Conservation (phyloP, 2,888 invertebrate species). For the Trachelus tabidus region DNA sequence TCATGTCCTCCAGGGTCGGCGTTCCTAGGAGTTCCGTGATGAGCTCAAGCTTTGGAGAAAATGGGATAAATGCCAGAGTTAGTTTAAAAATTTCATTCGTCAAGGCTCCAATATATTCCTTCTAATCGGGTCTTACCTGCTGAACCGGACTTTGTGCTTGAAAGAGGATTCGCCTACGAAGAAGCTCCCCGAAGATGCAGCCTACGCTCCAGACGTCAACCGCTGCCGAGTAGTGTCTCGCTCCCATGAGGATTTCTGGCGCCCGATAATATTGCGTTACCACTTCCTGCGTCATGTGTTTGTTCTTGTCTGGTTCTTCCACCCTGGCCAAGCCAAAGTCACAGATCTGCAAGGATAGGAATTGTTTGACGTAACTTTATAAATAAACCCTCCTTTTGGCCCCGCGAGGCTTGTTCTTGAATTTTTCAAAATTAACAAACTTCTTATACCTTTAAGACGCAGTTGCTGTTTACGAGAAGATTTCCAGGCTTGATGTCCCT, state of each 20-base stretch:
- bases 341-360: conserved; percentile 79
- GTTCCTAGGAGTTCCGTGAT: conserved; percentile 98
- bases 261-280: conserved; percentile 99
- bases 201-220: conserved; percentile 99
- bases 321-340: conserved; percentile 99
- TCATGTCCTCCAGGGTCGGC: conserved; percentile 95
- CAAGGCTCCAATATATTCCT: neutral
- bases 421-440: neutral
- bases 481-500: conserved; percentile 99
- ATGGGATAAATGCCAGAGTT: neutral
- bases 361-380: conserved; percentile 19
- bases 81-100: neutral
- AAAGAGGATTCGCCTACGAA: conserved; percentile 95
- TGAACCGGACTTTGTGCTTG: conserved; percentile 98
- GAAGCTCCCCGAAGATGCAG: conserved; percentile 97
- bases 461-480: conserved; percentile 98
- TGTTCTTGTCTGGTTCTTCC: conserved; percentile 92
- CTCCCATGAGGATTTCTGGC: conserved; percentile 99
- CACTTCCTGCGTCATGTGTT: conserved; percentile 99
- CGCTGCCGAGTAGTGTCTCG: conserved; percentile 94
- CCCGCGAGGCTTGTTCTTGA: neutral
- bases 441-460: conserved; percentile 86
- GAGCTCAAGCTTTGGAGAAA: conserved; percentile 83
- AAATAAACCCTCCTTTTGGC: neutral
- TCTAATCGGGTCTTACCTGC: conserved; percentile 72